These are phyloP conservation scores for Holotrichia oblita DNA, from an alignment of 1,140 invertebrate genomes.

Conservation along the genomic window DNA sequence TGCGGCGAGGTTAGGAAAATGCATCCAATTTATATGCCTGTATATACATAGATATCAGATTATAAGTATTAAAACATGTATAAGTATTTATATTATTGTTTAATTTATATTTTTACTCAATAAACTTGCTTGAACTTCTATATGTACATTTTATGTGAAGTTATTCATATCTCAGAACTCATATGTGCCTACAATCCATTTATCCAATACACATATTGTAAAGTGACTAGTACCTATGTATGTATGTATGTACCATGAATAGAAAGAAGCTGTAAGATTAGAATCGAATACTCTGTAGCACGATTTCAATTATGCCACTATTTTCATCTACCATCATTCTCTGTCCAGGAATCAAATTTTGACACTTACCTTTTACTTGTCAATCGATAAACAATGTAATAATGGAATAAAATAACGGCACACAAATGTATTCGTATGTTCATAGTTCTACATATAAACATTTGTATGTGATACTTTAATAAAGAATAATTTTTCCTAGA, in stretches of 20 bases:
- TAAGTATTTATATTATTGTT: too few species aligned
- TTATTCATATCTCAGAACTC: too few species aligned
- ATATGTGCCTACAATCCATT: too few species aligned
- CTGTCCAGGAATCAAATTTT: not conserved
- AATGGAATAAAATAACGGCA: not conserved
- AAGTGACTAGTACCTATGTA: not conserved
- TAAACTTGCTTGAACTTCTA: too few species aligned
- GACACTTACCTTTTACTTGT: constrained; percentile 7
- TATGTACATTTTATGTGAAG: too few species aligned
- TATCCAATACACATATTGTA: not conserved
- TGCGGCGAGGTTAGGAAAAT: too few species aligned
- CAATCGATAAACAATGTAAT: not conserved
- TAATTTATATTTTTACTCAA: too few species aligned
- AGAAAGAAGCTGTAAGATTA: constrained; percentile 12
- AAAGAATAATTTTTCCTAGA: not conserved
- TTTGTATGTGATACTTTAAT: too few species aligned
- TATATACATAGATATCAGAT: too few species aligned
- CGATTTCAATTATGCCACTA: not conserved
- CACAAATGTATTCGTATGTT: not conserved
- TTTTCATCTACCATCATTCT: not conserved
- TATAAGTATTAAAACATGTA: too few species aligned
- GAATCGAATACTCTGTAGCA: not conserved
- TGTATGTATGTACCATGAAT: not conserved
- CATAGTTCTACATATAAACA: not conserved
- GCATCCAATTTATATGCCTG: too few species aligned